Conservation (phyloP, 2,888 invertebrate species). For the Nemotelus nigrinus region DNA sequence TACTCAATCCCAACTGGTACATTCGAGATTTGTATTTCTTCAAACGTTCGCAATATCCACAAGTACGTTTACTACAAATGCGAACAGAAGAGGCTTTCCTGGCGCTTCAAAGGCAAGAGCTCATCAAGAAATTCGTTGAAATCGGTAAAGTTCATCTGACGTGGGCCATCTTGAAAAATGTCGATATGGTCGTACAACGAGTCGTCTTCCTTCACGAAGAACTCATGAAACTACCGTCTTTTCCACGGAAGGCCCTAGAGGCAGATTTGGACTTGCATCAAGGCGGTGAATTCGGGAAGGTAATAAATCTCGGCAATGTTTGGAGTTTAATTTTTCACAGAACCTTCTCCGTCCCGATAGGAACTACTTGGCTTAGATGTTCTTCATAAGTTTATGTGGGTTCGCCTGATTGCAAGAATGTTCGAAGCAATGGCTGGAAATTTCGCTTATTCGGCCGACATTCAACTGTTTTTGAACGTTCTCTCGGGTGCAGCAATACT, state of each 20-base stretch:
- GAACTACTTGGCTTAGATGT: constrained; percentile 93
- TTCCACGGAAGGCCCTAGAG: constrained; percentile 97
- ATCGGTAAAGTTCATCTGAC: constrained; percentile 94
- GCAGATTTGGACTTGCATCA: constrained; percentile 93
- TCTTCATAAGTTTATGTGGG: constrained; percentile 99
- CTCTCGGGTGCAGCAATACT: constrained; percentile 95
- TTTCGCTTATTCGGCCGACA: constrained; percentile 95
- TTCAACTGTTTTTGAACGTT: constrained; percentile 97
- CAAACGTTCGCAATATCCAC: constrained; percentile 97
- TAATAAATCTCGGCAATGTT: background rate
- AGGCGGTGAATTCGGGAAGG: constrained; percentile 86
- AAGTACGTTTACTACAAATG: constrained; percentile 92
- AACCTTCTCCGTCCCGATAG: constrained; percentile 58
- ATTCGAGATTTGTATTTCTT: constrained; percentile 96
- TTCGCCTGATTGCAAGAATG: constrained; percentile 93
- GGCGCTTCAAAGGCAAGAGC: constrained; percentile 88
- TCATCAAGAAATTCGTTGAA: constrained; percentile 94
- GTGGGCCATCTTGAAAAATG: constrained; percentile 92
- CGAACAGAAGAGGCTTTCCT: constrained; percentile 90
- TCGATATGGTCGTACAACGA: constrained; percentile 95
- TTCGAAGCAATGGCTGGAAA: constrained; percentile 98
- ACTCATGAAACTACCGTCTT: constrained; percentile 96
- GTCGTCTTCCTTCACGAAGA: constrained; percentile 99
- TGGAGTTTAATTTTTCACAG: background rate
- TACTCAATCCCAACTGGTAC: constrained; percentile 93